Evolutionary conservation across 1,140 invertebrate genomes (phyloP), one percentile per base, ranked within the genome.

Genomic region (Anastatus disparis): DNA sequence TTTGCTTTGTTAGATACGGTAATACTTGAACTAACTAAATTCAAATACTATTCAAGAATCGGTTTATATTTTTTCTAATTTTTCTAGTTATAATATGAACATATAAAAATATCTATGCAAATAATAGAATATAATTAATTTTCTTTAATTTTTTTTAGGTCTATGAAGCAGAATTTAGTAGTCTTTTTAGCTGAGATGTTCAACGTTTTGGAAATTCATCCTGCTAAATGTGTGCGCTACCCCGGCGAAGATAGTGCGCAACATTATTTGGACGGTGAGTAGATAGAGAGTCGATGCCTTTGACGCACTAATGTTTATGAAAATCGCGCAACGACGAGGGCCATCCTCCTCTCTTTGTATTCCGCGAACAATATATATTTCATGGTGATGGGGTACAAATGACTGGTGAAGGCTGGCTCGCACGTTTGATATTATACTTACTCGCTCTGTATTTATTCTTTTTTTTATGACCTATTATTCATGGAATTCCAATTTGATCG

Each of bases 121-220:
- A n/a, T n/a, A n/a, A n/a, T n/a, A n/a, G n/a, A n/a, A n/a, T n/a
- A n/a, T n/a, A n/a, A n/a, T n/a, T n/a, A n/a, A n/a, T n/a, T n/a
- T n/a, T n/a, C n/a, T n/a, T n/a, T n/a, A n/a, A n/a, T n/a, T n/a
- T n/a, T 10, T 87, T 87, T 66, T 82, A 95, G 94, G 73, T 94
- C 93, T 48, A 95, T 97, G 91, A 93, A 93, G 79, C 92, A 95
- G 79, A 99, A 99, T 88, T 87, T 99, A 76, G 89, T 97, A 74
- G 94, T 95, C 48, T 94, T 99, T 87, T 87, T 99, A 73, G 95
- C 97, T 64, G 97, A 99, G 84, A 89, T 99, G 72, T 99, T 99
- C 83, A 96, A 96, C 81, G 90, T 96, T 70, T 89, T 99, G 80
- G 97, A 99, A 88, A 94, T 97, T 67, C 93, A 95, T 87, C 94